A percentile compares a stretch with the other conserved stretches of the same genome.
phyloP scores from a whole-genome alignment of 2,888 invertebrate genomes.

The Dynastes hyllus region DNA sequence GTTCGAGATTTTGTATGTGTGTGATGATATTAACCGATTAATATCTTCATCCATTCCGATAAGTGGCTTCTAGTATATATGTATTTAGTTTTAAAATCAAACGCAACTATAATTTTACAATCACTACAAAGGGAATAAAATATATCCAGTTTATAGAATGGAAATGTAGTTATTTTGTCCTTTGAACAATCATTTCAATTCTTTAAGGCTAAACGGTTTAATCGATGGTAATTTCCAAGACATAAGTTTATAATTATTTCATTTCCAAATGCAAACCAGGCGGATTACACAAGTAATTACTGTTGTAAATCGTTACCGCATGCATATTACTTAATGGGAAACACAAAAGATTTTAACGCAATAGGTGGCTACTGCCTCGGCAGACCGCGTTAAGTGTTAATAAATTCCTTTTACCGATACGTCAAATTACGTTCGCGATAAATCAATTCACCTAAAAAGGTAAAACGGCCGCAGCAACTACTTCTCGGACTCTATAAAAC shows the following conservation, averaged over 20 bases:
- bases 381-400: conserved; percentile 30
- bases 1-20: too few relatives aligned
- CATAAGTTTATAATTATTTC: conserved; percentile 12
- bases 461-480: conserved; percentile 23
- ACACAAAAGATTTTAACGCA: conserved; percentile 35
- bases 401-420: conserved; percentile 42
- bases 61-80: too few relatives aligned
- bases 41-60: too few relatives aligned
- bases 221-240: conserved; percentile 18
- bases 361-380: conserved; percentile 20
- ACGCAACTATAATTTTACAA: too few relatives aligned
- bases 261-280: conserved; percentile 14
- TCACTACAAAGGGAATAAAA: too few relatives aligned
- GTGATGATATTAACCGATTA: too few relatives aligned
- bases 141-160: too few relatives aligned
- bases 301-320: neutral
- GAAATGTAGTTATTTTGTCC: too few relatives aligned
- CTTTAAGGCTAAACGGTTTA: neutral
- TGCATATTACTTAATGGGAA: conserved; percentile 24
- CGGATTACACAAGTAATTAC: conserved; percentile 20
- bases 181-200: too few relatives aligned
- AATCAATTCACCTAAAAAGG: conserved; percentile 39
- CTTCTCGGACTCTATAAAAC: conserved; percentile 22
- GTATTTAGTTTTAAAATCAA: too few relatives aligned
- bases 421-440: conserved; percentile 35